A percentile compares a stretch with the other conserved stretches of the same genome.
Conservation (phyloP, 2,797 vertebrate species). For the Setipinna tenuifilis region DNA sequence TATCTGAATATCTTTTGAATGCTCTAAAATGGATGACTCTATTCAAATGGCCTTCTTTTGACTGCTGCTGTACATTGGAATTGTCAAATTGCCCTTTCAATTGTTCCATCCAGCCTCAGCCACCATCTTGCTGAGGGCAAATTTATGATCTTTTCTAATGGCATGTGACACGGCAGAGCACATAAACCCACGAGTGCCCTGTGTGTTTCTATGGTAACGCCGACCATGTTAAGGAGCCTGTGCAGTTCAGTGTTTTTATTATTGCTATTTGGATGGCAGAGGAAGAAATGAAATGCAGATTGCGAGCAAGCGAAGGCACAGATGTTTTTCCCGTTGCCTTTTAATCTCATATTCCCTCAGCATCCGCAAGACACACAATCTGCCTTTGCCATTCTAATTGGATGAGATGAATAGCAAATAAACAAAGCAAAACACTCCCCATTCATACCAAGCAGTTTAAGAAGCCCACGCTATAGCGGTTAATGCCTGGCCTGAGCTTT, state of each 20-base stretch:
- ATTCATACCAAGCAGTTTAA: constrained; percentile 70
- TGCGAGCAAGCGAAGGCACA: constrained; percentile 71
- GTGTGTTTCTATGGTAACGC: constrained; percentile 82
- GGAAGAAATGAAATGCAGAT: constrained; percentile 75
- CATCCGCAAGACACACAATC: constrained; percentile 55
- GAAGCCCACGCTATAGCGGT: constrained; percentile 68
- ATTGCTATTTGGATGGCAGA: constrained; percentile 67
- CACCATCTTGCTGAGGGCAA: constrained; percentile 68
- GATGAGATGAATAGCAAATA: constrained; percentile 74
- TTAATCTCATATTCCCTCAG: constrained; percentile 73
- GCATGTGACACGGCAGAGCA: constrained; percentile 77
- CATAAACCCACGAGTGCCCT: constrained; percentile 74
- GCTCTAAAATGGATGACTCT: constrained; percentile 8
- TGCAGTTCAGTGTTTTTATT: constrained; percentile 63
- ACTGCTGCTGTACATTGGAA: constrained; percentile 60
- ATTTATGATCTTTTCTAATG: constrained; percentile 78
- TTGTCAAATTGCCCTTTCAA: constrained; percentile 77
- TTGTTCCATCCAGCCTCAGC: constrained; percentile 70
- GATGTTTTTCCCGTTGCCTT: constrained; percentile 77
- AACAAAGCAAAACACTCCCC: constrained; percentile 67
- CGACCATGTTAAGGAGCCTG: constrained; percentile 68
- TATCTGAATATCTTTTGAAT: constrained; percentile 14
- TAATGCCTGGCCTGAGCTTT: constrained; percentile 60
- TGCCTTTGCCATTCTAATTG: constrained; percentile 74
- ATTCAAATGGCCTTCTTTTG: constrained; percentile 45